Conservation (phyloP, 2,797 vertebrate species). For the Channa striata region DNA sequence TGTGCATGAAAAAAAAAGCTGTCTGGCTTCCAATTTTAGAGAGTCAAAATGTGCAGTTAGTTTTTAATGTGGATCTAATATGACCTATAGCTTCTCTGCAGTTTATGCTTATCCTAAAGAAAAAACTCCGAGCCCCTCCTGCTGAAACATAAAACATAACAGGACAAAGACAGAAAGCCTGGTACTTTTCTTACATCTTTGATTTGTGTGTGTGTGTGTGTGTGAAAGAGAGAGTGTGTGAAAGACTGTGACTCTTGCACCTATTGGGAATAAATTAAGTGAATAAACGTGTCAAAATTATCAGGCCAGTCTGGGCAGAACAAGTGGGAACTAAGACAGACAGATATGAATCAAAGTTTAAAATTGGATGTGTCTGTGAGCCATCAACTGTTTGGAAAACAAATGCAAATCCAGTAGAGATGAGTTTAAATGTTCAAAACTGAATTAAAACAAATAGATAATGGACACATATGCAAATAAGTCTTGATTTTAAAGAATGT, state of each 20-base stretch:
- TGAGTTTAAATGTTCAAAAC: slow-evolving; percentile 4
- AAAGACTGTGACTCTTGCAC: too few relatives aligned
- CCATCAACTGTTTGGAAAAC: slow-evolving; percentile 10
- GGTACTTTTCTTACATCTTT: too few relatives aligned
- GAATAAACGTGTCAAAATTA: slow-evolving; percentile 6
- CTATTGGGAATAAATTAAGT: too few relatives aligned
- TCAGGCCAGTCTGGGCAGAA: slow-evolving; percentile 30
- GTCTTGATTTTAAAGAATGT: too few relatives aligned
- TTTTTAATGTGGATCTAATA: slow-evolving; percentile 30
- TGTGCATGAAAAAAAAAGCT: slow-evolving; percentile 19
- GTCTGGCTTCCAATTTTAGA: not conserved
- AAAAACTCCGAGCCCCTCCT: too few relatives aligned
- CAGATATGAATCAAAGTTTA: slow-evolving; percentile 18
- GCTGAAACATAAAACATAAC: too few relatives aligned
- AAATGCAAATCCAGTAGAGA: slow-evolving; percentile 13
- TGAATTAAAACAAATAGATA: slow-evolving; percentile 13
- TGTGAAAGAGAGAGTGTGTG: too few relatives aligned
- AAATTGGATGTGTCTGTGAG: slow-evolving; percentile 10
- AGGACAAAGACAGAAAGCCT: too few relatives aligned
- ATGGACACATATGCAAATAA: too few relatives aligned
- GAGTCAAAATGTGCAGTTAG: slow-evolving; percentile 22
- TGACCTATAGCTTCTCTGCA: slow-evolving; percentile 5
- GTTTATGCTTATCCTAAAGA: too few relatives aligned
- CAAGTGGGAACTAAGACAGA: slow-evolving; percentile 22
- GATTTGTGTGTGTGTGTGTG: too few relatives aligned